Evolutionary conservation across 2,797 vertebrate genomes (phyloP), one percentile per base, ranked within the genome.

Genomic region (Falco cherrug): DNA sequence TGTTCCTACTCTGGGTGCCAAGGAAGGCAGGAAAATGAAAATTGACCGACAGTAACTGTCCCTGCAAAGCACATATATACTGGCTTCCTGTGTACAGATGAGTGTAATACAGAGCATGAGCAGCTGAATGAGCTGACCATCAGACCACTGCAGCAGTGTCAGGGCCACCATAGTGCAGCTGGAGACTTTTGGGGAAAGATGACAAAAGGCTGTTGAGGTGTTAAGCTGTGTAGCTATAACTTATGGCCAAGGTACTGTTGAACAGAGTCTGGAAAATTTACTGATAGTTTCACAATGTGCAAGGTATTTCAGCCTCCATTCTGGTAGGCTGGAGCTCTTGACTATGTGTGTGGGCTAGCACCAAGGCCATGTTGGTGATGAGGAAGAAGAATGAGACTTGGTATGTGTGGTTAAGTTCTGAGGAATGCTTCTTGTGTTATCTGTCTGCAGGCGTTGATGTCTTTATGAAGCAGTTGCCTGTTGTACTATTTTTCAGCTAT

Each of bases 11-110:
- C 87, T 5, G n/a, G n/a, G n/a, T 94, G 79, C 76, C 87, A 95
- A 68, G 35, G 81, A 77, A 85, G 86, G 39, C 88, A 95, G 93
- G 93, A 96, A 93, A 87, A 83, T 22, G 26, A 92, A 77, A 65
- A 64, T 3, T 93, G 89, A 51, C 61, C 0, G 2, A 3, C 35
- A 73, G 54, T 84, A 78, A 71, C 48, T 79, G 9, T 79, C 71
- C 77, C 41, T 64, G n/a, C n/a, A 84, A 68, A 92, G 54, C 19
- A 10, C 24, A 15, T 39, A 25, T 14, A 5, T 22, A 24, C 15
- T 20, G 3, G 13, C 45, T 94, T 96, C 76, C 83, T 61, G 9
- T 85, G 64, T 60, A 19, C 31, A 61, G 33, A 14, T 0, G 11
- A 31, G 15, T 63, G 57, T 69, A 54, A 53, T 39, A 22, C 6